Percentiles rank a stretch among this genome's conserved stretches.
Evolutionary conservation across 2,888 invertebrate species (phyloP).

Genomic region (Heliconius ethilla): DNA sequence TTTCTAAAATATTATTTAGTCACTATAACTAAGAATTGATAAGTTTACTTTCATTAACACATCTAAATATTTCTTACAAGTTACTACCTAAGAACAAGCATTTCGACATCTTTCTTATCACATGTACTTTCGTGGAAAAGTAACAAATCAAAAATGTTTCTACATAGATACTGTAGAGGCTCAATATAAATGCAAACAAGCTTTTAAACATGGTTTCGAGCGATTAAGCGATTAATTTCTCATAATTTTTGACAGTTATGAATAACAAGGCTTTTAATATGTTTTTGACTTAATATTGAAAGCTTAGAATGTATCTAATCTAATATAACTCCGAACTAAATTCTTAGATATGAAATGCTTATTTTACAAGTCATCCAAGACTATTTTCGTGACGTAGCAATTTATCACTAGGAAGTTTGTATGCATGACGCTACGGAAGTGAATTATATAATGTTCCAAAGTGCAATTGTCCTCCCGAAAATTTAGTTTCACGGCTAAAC

Average conservation of each 20-base stretch:
- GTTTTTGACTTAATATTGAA: neutral
- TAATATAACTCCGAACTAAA: neutral
- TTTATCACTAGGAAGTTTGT: slow-evolving; percentile 45
- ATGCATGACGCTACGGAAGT: slow-evolving; percentile 41
- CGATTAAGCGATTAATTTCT: neutral
- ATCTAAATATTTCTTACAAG: neutral
- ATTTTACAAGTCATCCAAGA: slow-evolving; percentile 40
- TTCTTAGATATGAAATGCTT: slow-evolving; percentile 28
- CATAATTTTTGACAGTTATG: neutral
- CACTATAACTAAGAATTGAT: neutral
- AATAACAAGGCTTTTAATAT: neutral
- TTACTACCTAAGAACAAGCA: neutral
- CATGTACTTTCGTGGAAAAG: neutral
- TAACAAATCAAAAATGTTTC: neutral
- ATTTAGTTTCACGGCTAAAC: neutral
- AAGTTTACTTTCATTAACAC: neutral
- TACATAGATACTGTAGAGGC: neutral
- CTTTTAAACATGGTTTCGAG: neutral
- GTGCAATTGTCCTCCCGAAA: slow-evolving; percentile 28
- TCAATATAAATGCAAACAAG: neutral
- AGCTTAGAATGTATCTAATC: neutral
- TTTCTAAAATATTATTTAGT: neutral
- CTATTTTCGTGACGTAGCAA: slow-evolving; percentile 45
- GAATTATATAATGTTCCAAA: slow-evolving; percentile 33
- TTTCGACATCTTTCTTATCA: neutral